Percentiles rank a stretch among this genome's conserved stretches.
Evolutionary conservation across 1,140 invertebrate species (phyloP).

Genomic region (Calephelis nemesis): DNA sequence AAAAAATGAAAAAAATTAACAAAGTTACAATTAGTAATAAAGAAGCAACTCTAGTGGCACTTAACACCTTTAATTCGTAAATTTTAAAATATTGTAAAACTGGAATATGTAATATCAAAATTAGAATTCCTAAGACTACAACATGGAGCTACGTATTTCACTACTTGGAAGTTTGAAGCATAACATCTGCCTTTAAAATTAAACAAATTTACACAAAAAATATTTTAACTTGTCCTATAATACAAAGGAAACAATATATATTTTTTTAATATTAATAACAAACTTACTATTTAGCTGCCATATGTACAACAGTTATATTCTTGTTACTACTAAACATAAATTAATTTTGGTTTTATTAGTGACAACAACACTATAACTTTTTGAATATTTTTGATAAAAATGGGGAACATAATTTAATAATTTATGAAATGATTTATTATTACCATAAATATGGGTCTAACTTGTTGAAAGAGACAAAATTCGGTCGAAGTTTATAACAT

Average conservation of each 20-base stretch:
- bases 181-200: constrained; percentile 4
- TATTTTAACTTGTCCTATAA: not conserved
- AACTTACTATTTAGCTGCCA: constrained; percentile 49
- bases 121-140: no score
- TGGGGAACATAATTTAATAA: no score
- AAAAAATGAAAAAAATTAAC: no score
- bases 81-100: not conserved
- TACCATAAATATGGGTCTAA: no score
- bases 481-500: no score
- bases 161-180: constrained; percentile 6
- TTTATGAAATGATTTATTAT: no score
- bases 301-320: constrained; percentile 50
- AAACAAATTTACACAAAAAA: constrained; percentile 12
- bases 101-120: no score
- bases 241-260: constrained; percentile 26
- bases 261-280: constrained; percentile 45
- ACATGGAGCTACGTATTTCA: not conserved
- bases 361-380: constrained; percentile 11
- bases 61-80: no score
- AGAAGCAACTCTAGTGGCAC: no score
- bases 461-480: no score
- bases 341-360: constrained; percentile 38
- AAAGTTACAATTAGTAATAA: no score
- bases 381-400: no score
- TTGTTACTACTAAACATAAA: constrained; percentile 27